Conservation (phyloP, 2,888 invertebrate species). For the Hyles lineata region DNA sequence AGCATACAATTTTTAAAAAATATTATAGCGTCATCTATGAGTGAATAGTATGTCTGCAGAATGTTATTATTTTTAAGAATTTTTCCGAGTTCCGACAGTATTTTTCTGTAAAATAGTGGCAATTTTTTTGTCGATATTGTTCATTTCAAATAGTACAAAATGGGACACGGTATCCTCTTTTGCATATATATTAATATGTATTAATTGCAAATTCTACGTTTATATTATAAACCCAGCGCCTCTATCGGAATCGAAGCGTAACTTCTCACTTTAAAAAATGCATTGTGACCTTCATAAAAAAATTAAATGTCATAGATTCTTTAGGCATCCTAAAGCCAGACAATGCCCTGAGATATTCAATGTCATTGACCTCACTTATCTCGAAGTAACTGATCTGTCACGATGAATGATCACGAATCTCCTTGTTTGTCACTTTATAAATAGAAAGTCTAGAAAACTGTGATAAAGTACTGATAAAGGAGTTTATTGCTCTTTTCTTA, state of each 20-base stretch:
- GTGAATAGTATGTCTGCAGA: not conserved
- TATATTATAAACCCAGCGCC: too few relatives aligned
- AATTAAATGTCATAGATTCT: not conserved
- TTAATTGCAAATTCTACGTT: too few relatives aligned
- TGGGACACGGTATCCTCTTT: too few relatives aligned
- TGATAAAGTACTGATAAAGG: not conserved
- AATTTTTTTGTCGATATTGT: too few relatives aligned
- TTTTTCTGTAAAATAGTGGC: not conserved
- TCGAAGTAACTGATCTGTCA: conserved; percentile 22
- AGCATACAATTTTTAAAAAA: not conserved
- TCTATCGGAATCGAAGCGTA: too few relatives aligned
- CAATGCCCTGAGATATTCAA: not conserved
- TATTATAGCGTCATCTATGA: not conserved
- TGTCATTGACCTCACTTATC: conserved; percentile 15
- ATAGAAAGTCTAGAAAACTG: not conserved
- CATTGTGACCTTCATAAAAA: too few relatives aligned
- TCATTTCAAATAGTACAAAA: not conserved
- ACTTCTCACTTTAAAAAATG: too few relatives aligned
- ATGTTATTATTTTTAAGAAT: not conserved
- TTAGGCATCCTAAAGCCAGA: not conserved
- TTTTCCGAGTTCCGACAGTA: not conserved
- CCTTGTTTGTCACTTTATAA: not conserved
- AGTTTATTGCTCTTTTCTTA: too few relatives aligned
- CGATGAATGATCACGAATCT: conserved; percentile 28
- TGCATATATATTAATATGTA: too few relatives aligned